Base-by-base conservation (phyloP, 1,140 invertebrate species). In the Leptinotarsa lineolata region DNA sequence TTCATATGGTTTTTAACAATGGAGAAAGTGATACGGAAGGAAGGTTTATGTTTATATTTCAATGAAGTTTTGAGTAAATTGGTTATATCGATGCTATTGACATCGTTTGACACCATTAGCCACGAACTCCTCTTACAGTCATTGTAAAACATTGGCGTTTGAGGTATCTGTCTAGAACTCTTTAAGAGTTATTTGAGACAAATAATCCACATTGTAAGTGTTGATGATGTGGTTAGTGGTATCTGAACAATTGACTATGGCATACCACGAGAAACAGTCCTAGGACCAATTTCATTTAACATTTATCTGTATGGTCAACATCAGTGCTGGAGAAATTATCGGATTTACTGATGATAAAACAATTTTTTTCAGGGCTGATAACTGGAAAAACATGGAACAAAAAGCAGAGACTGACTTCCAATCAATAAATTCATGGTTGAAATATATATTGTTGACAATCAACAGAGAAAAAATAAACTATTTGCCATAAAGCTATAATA, bases 211-310 rank as follows among this genome's bases (percentile, higher is more conserved):
- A 45, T 22, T 45, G 63, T 65, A 20, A 13, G n/a, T 54, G 20
- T 72, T 20, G 59, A 72, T 22, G 70, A 60, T 18, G 59, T 21
- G 18, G 30, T 21, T 20, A 65, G 61, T 39, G 44, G 61, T 44
- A 2, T 39, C 16, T 18, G 46, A 22, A 16, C 16, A 64, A 20
- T 64, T 46, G 61, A 24, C 21, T 48, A 44, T 68, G 66, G 66
- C n/a, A 45, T 68, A 18, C 66, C 66, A 18, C 66, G 45, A 68
- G 66, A 8, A 4, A 70, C 48, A 21, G 48, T 70, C 6, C 48
- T 70, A 54, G 68, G 68, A 22, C 45, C 68, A 21, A 24, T 70
- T 22, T 70, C 30, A 30, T 70, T 70, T 54, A 70, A 16, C n/a
- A 59, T 70, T 21, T 70, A 70, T 58, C n/a, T 70, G 21, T 59